phyloP scores from a whole-genome alignment of 2,797 vertebrate species.

The Limosa lapponica region DNA sequence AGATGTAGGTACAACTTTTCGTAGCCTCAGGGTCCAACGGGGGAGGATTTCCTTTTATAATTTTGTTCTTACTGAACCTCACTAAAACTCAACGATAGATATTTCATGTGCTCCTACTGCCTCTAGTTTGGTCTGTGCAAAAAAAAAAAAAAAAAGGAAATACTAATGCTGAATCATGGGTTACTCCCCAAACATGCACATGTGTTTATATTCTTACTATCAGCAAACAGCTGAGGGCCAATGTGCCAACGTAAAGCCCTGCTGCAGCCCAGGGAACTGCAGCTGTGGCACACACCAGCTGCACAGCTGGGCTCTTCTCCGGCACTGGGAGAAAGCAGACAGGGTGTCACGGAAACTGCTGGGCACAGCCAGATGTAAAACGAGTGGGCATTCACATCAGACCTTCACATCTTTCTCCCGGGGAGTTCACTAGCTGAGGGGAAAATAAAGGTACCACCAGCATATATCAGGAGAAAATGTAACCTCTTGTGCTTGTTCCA shows the following conservation, averaged over 20 bases:
- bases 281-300: not conserved
- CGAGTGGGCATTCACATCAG: not conserved
- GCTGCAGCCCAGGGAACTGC: not conserved
- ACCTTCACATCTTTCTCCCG: not conserved
- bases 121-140: not conserved
- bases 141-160: not conserved
- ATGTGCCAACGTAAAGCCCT: not conserved
- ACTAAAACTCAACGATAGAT: not conserved
- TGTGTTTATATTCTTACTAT: not conserved
- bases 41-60: not conserved
- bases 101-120: not conserved
- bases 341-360: not conserved
- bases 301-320: not conserved
- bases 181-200: not conserved
- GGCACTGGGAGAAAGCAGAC: not conserved
- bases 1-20: not conserved
- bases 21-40: not conserved
- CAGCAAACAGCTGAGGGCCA: not conserved
- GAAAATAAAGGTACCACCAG: not conserved
- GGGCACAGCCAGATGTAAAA: not conserved
- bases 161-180: constrained; percentile 6
- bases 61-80: not conserved
- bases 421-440: not conserved
- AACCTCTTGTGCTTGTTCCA: not conserved
- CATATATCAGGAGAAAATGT: not conserved